Percentiles rank a stretch among this genome's conserved stretches.
phyloP scores from a whole-genome alignment of 2,797 vertebrate genomes.

The Fratercula arctica region DNA sequence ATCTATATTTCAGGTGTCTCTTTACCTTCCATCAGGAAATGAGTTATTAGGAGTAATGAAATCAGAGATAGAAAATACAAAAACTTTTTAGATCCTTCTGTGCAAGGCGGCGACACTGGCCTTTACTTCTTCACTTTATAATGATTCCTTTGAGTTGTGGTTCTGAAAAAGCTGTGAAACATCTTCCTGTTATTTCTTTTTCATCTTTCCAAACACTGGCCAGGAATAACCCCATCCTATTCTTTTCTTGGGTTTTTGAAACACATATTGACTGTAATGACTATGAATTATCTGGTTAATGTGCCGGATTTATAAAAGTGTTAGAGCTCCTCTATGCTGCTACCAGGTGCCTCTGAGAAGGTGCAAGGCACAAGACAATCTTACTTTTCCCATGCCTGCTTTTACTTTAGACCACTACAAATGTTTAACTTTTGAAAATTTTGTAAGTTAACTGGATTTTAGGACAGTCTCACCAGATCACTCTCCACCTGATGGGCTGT shows the following conservation, averaged over 20 bases:
- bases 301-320: slow-evolving; percentile 60
- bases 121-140: slow-evolving; percentile 76
- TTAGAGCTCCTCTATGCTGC: slow-evolving; percentile 77
- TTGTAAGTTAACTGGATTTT: neutral
- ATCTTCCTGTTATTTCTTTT: slow-evolving; percentile 77
- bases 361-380: neutral
- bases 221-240: slow-evolving; percentile 73
- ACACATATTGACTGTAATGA: slow-evolving; percentile 67
- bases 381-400: neutral
- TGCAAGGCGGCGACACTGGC: slow-evolving; percentile 65
- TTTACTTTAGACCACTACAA: neutral
- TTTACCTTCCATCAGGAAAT: slow-evolving; percentile 75
- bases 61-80: slow-evolving; percentile 75
- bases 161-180: slow-evolving; percentile 75
- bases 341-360: slow-evolving; percentile 51
- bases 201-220: slow-evolving; percentile 75
- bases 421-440: neutral
- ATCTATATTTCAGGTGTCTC: slow-evolving; percentile 72
- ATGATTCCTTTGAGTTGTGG: slow-evolving; percentile 74
- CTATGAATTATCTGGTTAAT: slow-evolving; percentile 65
- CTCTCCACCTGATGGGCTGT: neutral
- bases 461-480: neutral
- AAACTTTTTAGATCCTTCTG: slow-evolving; percentile 77
- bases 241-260: slow-evolving; percentile 68
- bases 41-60: slow-evolving; percentile 78